phyloP scores from a whole-genome alignment of 2,888 invertebrate species.

The Cecidostiba fungosa region DNA sequence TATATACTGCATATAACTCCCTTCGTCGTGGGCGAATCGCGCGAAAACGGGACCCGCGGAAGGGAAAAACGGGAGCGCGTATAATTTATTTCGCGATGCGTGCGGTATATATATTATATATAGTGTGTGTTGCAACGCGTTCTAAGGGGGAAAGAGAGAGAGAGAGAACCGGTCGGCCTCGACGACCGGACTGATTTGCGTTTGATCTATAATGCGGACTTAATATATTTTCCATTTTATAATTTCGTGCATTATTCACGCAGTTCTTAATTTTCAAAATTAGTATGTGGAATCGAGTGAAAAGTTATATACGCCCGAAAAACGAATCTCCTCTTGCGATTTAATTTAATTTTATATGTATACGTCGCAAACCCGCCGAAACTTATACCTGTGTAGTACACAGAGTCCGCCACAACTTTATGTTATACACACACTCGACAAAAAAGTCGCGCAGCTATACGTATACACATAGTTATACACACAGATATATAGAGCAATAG shows the following conservation, averaged over 20 bases:
- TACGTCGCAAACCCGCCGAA: not conserved
- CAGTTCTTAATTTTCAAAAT: not conserved
- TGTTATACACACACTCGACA: not conserved
- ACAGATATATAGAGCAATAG: not conserved
- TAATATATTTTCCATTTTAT: not conserved
- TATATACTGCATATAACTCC: not conserved
- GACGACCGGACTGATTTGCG: constrained; percentile 2
- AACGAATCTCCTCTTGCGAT: not conserved
- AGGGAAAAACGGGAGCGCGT: not conserved
- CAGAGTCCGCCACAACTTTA: not conserved
- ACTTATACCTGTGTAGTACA: not conserved
- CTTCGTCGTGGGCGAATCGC: not conserved
- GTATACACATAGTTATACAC: not conserved
- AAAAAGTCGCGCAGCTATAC: not conserved
- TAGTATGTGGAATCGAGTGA: constrained; percentile 16
- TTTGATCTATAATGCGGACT: constrained; percentile 8
- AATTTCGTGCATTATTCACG: not conserved
- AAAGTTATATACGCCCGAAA: not conserved
- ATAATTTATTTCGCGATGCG: constrained; percentile 40
- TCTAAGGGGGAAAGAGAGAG: constrained; percentile 34
- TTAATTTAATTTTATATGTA: not conserved
- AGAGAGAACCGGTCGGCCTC: constrained; percentile 61
- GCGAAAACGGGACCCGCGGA: not conserved
- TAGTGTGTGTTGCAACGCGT: constrained; percentile 30
- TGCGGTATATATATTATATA: not conserved